A percentile compares a stretch with the other conserved stretches of the same genome.
Evolutionary conservation across 1,140 invertebrate species (phyloP).

Genomic region (Orius laevigatus): DNA sequence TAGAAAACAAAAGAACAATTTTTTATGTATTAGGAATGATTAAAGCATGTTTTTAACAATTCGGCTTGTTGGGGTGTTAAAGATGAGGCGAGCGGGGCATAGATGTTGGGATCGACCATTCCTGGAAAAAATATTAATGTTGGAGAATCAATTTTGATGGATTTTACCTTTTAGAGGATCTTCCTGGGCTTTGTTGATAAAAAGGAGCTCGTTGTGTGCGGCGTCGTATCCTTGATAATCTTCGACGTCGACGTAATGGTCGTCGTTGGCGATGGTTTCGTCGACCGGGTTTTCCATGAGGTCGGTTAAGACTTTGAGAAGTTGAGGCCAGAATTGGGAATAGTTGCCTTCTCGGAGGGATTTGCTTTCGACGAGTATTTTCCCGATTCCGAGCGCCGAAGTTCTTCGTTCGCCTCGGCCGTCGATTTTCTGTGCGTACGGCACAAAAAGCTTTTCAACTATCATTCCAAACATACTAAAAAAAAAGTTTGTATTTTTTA

Average conservation of each 20-base stretch:
- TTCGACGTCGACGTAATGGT: conserved; percentile 74
- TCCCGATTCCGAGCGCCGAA: conserved; percentile 72
- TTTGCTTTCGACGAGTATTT: conserved; percentile 62
- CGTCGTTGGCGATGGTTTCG: conserved; percentile 57
- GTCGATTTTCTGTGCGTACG: conserved; percentile 72
- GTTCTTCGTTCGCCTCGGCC: conserved; percentile 73
- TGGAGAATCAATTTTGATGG: no score
- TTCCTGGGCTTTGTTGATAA: conserved; percentile 52
- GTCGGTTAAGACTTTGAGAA: conserved; percentile 57
- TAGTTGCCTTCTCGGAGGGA: conserved; percentile 47
- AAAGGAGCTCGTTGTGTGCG: conserved; percentile 72
- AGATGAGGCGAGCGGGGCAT: no score
- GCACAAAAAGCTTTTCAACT: conserved; percentile 67
- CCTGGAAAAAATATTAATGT: no score
- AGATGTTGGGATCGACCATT: no score
- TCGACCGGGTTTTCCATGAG: conserved; percentile 81
- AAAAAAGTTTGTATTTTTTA: conserved; percentile 15
- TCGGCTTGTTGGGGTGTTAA: no score
- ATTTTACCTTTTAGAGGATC: conserved; percentile 48
- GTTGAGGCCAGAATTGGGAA: conserved; percentile 38
- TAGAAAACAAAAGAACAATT: no score
- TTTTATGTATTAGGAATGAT: no score
- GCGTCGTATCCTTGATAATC: conserved; percentile 76
- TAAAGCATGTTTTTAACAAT: no score
- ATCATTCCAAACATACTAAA: conserved; percentile 89